Evolutionary conservation across 2,888 invertebrate genomes (phyloP).

Genomic region (Tanytarsus gracilentus): DNA sequence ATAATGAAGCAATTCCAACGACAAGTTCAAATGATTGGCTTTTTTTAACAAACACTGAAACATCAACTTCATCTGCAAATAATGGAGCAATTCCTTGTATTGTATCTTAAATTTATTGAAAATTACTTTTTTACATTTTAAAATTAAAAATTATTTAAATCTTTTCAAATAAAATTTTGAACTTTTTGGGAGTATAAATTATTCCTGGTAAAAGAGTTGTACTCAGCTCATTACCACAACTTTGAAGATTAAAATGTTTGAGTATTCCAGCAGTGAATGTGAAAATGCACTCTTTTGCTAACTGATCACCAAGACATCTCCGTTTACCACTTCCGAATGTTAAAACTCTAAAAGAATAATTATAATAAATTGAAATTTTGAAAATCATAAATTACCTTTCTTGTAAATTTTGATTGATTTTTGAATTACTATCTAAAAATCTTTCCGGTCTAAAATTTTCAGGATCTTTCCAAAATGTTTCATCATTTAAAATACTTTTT

Average conservation of each 20-base stretch:
- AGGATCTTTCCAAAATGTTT: slow-evolving; percentile 52
- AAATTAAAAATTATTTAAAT: too few species aligned
- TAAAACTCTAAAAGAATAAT: too few species aligned
- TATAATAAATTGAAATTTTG: too few species aligned
- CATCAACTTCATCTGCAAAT: too few species aligned
- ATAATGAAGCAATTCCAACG: too few species aligned
- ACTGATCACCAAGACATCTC: slow-evolving; percentile 55
- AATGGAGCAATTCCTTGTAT: too few species aligned
- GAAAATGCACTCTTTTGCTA: slow-evolving; percentile 54
- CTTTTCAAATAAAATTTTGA: slow-evolving; percentile 42
- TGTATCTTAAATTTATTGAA: too few species aligned
- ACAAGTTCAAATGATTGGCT: too few species aligned
- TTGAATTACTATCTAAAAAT: slow-evolving; percentile 47
- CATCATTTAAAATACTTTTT: slow-evolving; percentile 50
- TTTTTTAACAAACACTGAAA: too few species aligned
- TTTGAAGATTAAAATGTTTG: slow-evolving; percentile 46
- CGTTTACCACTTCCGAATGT: slow-evolving; percentile 49
- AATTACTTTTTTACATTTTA: too few species aligned
- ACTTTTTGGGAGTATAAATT: slow-evolving; percentile 49
- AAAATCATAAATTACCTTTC: too few species aligned
- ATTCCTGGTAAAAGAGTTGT: slow-evolving; percentile 47
- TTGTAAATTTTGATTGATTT: too few species aligned
- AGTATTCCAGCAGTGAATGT: slow-evolving; percentile 52
- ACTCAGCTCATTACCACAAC: slow-evolving; percentile 41
- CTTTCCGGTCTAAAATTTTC: slow-evolving; percentile 55